A percentile compares a stretch with the other conserved stretches of the same genome.
Evolutionary conservation across 2,888 invertebrate genomes (phyloP).

Genomic region (Coleophora deauratella): DNA sequence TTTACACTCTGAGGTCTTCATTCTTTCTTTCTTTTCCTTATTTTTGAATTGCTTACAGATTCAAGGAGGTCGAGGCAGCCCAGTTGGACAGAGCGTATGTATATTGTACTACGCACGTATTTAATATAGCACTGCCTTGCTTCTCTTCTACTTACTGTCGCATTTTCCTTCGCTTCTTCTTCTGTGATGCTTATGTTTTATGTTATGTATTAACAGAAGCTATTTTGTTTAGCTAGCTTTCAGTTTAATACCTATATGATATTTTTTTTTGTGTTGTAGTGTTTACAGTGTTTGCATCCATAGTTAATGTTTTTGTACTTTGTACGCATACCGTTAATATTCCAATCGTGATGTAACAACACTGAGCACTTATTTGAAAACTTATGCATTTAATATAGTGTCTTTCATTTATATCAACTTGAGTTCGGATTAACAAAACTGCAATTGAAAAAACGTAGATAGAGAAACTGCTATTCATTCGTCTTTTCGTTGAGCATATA

Average conservation of each 20-base stretch:
- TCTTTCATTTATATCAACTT: too few species aligned
- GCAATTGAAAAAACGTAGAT: too few species aligned
- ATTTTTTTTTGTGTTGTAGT: not conserved
- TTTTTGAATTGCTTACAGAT: slow-evolving; percentile 82
- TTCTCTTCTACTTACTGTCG: slow-evolving; percentile 31
- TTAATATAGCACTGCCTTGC: slow-evolving; percentile 43
- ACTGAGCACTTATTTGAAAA: too few species aligned
- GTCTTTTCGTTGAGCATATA: too few species aligned
- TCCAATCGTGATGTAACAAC: too few species aligned
- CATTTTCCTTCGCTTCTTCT: slow-evolving; percentile 40
- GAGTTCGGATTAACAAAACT: too few species aligned
- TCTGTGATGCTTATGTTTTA: slow-evolving; percentile 17
- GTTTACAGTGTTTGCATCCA: too few species aligned
- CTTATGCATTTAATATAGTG: too few species aligned
- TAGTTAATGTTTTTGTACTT: too few species aligned
- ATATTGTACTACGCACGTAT: slow-evolving; percentile 62
- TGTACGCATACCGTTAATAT: too few species aligned
- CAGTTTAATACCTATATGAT: too few species aligned
- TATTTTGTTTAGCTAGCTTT: not conserved
- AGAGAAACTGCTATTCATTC: too few species aligned
- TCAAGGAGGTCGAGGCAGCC: slow-evolving; percentile 88
- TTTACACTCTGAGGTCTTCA: slow-evolving; percentile 38
- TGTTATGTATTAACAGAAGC: not conserved
- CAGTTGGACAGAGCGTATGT: slow-evolving; percentile 88
- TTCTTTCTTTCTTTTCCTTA: slow-evolving; percentile 68